Conservation (phyloP, 2,113 vertebrate species). For the Proteles cristata region DNA sequence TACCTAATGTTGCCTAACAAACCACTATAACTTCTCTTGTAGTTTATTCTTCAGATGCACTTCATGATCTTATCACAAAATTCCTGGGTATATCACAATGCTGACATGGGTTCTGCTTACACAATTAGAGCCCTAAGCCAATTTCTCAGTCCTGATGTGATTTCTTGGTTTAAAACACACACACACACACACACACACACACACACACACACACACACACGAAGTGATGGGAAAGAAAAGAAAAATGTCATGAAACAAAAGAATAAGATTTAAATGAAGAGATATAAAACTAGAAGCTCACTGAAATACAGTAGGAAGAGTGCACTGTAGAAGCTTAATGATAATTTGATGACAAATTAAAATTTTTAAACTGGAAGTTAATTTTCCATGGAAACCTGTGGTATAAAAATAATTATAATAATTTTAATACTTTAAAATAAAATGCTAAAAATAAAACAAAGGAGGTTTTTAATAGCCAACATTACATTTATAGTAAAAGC, state of each 20-base stretch:
- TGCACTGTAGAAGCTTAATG: neutral
- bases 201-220: neutral
- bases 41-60: neutral
- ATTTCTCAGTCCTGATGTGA: neutral
- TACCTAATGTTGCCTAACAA: neutral
- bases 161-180: conserved; percentile 2
- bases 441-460: conserved; percentile 18
- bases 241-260: neutral
- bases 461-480: neutral
- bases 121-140: neutral
- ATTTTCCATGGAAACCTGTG: conserved; percentile 24
- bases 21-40: neutral
- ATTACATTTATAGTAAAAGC: neutral
- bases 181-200: neutral
- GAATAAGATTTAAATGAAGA: neutral
- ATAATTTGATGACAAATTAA: conserved; percentile 41
- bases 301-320: neutral
- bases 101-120: neutral
- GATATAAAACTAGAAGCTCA: neutral
- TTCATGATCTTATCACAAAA: conserved; percentile 1
- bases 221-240: conserved; percentile 3
- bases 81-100: neutral
- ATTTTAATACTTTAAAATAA: neutral
- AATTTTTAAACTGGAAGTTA: neutral
- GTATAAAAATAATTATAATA: neutral